These are phyloP conservation scores for Oscheius onirici DNA, from an alignment of 2,888 invertebrate genomes.

Conservation along the genomic window DNA sequence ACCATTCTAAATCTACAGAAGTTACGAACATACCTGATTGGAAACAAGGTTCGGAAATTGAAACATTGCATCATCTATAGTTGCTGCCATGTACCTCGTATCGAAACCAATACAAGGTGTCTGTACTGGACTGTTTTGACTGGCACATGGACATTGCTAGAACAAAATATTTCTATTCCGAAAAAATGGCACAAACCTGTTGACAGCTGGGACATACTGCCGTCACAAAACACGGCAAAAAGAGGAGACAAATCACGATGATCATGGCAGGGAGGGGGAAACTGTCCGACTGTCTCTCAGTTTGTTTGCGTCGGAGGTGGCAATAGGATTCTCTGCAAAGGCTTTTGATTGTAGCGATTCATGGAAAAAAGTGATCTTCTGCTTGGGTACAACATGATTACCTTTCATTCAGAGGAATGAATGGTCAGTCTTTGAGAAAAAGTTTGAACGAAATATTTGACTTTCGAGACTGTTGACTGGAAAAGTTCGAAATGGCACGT, in stretches of 20 bases:
- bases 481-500: no score
- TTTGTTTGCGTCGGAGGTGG: constrained; percentile 4
- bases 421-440: no score
- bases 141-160: constrained; percentile 14
- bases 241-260: not conserved
- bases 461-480: no score
- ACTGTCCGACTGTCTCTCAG: not conserved
- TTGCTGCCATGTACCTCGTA: constrained; percentile 43
- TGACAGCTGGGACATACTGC: constrained; percentile 18
- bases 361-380: no score
- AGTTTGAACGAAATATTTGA: no score
- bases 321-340: no score
- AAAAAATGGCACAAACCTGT: not conserved
- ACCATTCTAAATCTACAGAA: not conserved
- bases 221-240: not conserved
- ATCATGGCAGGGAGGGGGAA: not conserved
- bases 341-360: no score
- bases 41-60: constrained; percentile 49
- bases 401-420: no score
- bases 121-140: constrained; percentile 1
- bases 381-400: no score
- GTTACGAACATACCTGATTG: not conserved
- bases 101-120: constrained; percentile 45
- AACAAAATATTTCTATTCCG: not conserved
- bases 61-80: constrained; percentile 54